These are phyloP conservation scores for Callocephalon fimbriatum DNA, from an alignment of 2,113 vertebrate genomes.

Conservation along the genomic window DNA sequence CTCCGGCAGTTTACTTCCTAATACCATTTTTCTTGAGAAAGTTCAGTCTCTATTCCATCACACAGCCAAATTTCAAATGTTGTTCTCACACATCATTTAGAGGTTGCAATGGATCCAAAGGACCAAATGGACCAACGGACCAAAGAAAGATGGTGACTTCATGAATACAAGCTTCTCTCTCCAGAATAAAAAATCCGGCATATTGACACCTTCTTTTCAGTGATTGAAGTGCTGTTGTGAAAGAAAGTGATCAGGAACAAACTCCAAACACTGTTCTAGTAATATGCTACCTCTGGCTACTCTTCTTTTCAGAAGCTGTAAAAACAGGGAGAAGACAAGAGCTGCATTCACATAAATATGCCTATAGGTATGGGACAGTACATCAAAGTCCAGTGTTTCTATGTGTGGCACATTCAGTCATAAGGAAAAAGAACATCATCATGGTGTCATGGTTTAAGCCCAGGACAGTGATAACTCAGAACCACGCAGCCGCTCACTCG, in stretches of 20 bases:
- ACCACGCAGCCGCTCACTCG: neutral
- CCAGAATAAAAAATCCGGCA: neutral
- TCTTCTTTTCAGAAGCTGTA: neutral
- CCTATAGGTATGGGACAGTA: neutral
- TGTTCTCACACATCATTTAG: neutral
- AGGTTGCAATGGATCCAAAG: neutral
- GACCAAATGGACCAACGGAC: neutral
- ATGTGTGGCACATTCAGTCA: neutral
- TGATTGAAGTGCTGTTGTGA: neutral
- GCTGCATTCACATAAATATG: neutral
- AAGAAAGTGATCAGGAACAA: neutral
- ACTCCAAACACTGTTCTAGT: neutral
- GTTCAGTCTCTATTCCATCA: neutral
- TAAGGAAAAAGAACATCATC: neutral
- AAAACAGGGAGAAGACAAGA: neutral
- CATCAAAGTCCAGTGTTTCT: neutral
- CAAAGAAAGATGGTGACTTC: neutral
- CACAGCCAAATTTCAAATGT: neutral
- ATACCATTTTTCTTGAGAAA: neutral
- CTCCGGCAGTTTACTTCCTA: neutral
- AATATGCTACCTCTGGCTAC: neutral
- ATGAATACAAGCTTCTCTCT: neutral
- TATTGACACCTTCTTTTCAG: neutral
- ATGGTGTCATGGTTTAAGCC: neutral
- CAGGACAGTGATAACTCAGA: neutral